Base-by-base conservation (phyloP, 2,113 vertebrate species). In the Cygnus atratus region DNA sequence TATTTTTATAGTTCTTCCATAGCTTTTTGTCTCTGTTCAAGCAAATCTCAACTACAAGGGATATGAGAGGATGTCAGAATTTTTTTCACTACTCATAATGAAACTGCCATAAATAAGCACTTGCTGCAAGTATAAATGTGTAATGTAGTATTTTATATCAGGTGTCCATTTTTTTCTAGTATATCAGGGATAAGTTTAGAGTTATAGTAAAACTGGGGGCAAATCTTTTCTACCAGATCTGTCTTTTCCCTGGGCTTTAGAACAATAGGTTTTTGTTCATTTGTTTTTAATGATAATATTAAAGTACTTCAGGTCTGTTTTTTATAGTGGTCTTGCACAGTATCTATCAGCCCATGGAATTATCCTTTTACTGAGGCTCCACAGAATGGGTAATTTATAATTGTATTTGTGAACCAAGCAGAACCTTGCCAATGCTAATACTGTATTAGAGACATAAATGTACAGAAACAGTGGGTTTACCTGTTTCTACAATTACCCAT, bases 11-110 rank as follows among this genome's bases (percentile, higher is more conserved):
- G 59, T 63, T 84, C 61, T 70, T 85, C 75, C 28, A 20, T 74
- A 44, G 52, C 59, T 93, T 87, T 89, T 92, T 93, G 76, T 80
- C 88, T 90, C n/a, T 66, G 54, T 63, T 86, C 68, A 81, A 90
- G 88, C 50, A 43, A 93, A 89, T 72, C 82, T 83, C 68, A 43
- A 8, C 63, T 61, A 37, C 29, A 57, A 46, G 74, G 41, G 41
- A 71, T 84, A 67, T 5, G 31, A 71, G 61, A 90, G 92, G 63
- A 90, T 1, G 7, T 65, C 68, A 57, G 72, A 57, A n/a, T 1
- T 78, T 73, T 82, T 70, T 78, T 71, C 70, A n/a, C 19, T 74
- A 7, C 50, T 84, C 55, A 16, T 20, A 37, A 91, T 52, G 61
- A 67, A 87, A 46, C 6, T 86, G 88, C 37, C 82, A n/a, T 41